Evolutionary conservation across 2,113 vertebrate genomes (phyloP).

Genomic region (Sarotherodon lohbergeri): DNA sequence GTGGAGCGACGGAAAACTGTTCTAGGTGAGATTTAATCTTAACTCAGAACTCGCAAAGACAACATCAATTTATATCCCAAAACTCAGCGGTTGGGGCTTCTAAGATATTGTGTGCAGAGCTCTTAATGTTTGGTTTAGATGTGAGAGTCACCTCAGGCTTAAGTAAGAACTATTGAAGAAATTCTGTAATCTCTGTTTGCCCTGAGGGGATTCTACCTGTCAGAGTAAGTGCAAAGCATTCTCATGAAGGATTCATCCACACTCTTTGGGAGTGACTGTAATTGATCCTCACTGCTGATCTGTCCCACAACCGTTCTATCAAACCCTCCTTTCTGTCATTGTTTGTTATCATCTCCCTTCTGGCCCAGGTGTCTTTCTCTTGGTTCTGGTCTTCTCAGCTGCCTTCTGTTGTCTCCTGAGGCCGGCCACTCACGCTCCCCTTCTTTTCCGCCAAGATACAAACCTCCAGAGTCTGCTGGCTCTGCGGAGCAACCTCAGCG

Average conservation of each 20-base stretch:
- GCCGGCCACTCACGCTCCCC: slow-evolving; percentile 87
- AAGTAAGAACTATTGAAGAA: neutral
- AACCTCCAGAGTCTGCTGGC: slow-evolving; percentile 94
- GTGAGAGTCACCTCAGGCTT: neutral
- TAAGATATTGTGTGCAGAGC: neutral
- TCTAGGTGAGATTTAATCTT: slow-evolving; percentile 75
- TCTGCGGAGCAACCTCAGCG: slow-evolving; percentile 94
- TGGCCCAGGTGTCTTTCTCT: slow-evolving; percentile 80
- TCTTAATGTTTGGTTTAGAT: neutral
- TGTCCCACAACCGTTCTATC: slow-evolving; percentile 11
- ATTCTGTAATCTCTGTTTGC: neutral
- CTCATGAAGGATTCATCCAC: slow-evolving; percentile 18
- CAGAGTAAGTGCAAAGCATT: neutral
- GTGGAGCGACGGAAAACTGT: slow-evolving; percentile 83
- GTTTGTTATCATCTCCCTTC: neutral
- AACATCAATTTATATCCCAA: neutral
- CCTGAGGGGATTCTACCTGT: neutral
- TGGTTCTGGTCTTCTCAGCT: slow-evolving; percentile 82
- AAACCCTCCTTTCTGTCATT: neutral
- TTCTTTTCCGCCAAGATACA: slow-evolving; percentile 88
- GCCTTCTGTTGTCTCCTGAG: slow-evolving; percentile 87
- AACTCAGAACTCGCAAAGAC: neutral
- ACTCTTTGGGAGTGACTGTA: slow-evolving; percentile 3
- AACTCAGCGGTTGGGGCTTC: neutral
- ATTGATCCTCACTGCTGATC: neutral